These are phyloP conservation scores for Danaus chrysippus DNA, from an alignment of 2,888 invertebrate genomes.

Conservation along the genomic window DNA sequence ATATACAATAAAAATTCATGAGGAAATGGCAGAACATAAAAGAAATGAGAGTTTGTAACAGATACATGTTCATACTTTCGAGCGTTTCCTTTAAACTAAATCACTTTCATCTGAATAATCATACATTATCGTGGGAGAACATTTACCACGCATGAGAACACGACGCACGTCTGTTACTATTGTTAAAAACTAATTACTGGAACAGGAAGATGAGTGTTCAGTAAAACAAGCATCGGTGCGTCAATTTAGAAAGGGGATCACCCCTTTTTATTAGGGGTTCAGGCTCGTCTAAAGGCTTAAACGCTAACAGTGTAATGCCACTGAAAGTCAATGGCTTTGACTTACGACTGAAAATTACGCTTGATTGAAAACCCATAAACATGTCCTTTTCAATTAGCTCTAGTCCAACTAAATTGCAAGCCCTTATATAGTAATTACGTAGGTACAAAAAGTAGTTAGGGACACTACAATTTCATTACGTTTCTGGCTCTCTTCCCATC, in stretches of 20 bases:
- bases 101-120: constrained; percentile 25
- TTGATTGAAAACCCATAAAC: background rate
- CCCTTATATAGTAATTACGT: too few relatives aligned
- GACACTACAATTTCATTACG: too few relatives aligned
- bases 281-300: background rate
- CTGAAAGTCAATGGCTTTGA: background rate
- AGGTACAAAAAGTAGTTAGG: too few relatives aligned
- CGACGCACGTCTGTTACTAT: constrained; percentile 13
- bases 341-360: background rate
- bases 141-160: constrained; percentile 21
- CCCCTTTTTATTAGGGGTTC: background rate
- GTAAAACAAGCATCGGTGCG: background rate
- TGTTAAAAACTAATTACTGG: constrained; percentile 22
- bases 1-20: background rate
- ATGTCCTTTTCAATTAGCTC: too few relatives aligned
- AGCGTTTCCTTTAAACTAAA: constrained; percentile 22
- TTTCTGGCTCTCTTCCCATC: too few relatives aligned
- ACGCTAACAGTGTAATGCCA: background rate
- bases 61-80: constrained; percentile 14
- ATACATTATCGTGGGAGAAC: constrained; percentile 17
- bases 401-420: too few relatives aligned
- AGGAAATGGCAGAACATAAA: background rate
- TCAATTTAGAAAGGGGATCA: constrained; percentile 3
- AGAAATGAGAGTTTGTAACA: constrained; percentile 15
- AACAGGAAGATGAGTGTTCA: constrained; percentile 18